Conservation (phyloP, 2,113 vertebrate species). For the Perca schrenkii region DNA sequence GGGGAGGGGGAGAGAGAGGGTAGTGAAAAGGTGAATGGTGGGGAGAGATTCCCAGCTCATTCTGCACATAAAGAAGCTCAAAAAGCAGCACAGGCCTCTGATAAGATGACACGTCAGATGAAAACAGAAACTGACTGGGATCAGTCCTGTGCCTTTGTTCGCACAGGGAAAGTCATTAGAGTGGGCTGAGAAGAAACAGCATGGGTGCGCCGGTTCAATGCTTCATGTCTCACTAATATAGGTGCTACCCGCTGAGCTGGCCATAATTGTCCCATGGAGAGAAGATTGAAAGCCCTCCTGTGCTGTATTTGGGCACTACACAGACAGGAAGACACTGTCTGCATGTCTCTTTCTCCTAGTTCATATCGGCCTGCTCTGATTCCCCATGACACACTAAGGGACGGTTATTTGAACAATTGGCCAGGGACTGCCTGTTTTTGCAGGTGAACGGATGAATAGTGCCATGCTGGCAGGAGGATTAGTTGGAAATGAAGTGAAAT, state of each 20-base stretch:
- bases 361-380: conserved; percentile 3
- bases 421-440: conserved; percentile 3
- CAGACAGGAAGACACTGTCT: conserved; percentile 43
- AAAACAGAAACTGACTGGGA: conserved; percentile 32
- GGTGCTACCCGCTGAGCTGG: conserved; percentile 50
- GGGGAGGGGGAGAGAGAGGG: background rate
- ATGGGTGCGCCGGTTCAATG: conserved; percentile 49
- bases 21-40: conserved; percentile 50
- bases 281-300: conserved; percentile 34
- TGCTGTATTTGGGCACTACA: conserved; percentile 42
- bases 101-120: conserved; percentile 55
- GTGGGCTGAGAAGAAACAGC: conserved; percentile 59
- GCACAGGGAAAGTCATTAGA: conserved; percentile 62
- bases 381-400: conserved; percentile 9
- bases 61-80: conserved; percentile 27
- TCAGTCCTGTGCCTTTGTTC: conserved; percentile 66
- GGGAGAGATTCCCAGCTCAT: conserved; percentile 42
- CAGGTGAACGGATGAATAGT: conserved; percentile 43
- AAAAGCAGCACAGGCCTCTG: conserved; percentile 31
- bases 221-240: conserved; percentile 61
- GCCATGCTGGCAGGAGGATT: conserved; percentile 46
- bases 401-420: conserved; percentile 6
- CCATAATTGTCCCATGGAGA: conserved; percentile 67
- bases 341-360: conserved; percentile 6
- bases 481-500: conserved; percentile 54